A percentile compares a stretch with the other conserved stretches of the same genome.
These are phyloP conservation scores for Hirtodrosophila trivittata DNA, from an alignment of 2,888 invertebrate genomes.

Conservation along the genomic window DNA sequence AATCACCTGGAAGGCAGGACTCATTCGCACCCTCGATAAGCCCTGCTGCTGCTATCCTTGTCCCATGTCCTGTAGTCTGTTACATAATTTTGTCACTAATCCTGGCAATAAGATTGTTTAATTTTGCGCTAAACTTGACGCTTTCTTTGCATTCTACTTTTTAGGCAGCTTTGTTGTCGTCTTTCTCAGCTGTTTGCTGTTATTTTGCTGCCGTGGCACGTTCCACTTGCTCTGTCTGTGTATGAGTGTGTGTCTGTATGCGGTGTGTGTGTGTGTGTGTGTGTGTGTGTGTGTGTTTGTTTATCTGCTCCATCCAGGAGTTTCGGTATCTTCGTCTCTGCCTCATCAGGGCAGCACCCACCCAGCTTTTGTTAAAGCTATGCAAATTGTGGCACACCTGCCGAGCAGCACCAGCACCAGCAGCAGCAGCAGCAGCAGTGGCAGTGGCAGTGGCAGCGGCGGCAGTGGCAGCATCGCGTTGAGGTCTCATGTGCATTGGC, in stretches of 20 bases:
- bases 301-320: slow-evolving; percentile 49
- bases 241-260: slow-evolving; percentile 7
- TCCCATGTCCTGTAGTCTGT: slow-evolving; percentile 32
- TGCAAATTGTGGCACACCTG: slow-evolving; percentile 65
- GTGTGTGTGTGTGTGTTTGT: slow-evolving; percentile 33
- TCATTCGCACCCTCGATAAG: background rate
- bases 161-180: slow-evolving; percentile 32
- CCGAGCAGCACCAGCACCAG: slow-evolving; percentile 24
- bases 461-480: slow-evolving; percentile 28
- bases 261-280: slow-evolving; percentile 2
- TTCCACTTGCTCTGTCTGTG: slow-evolving; percentile 32
- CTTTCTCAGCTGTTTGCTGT: slow-evolving; percentile 44
- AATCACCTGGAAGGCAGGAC: background rate
- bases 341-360: slow-evolving; percentile 1
- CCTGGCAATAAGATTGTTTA: slow-evolving; percentile 79
- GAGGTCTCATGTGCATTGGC: slow-evolving; percentile 74
- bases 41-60: slow-evolving; percentile 1
- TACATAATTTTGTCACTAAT: slow-evolving; percentile 79
- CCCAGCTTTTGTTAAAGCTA: slow-evolving; percentile 34
- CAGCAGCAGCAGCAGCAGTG: slow-evolving; percentile 43
- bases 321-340: slow-evolving; percentile 27
- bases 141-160: slow-evolving; percentile 57
- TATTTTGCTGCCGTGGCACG: slow-evolving; percentile 72
- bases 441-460: slow-evolving; percentile 33
- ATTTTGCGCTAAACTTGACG: slow-evolving; percentile 79